These are phyloP conservation scores for Octodon degus DNA, from an alignment of 2,113 vertebrate species.

Conservation along the genomic window DNA sequence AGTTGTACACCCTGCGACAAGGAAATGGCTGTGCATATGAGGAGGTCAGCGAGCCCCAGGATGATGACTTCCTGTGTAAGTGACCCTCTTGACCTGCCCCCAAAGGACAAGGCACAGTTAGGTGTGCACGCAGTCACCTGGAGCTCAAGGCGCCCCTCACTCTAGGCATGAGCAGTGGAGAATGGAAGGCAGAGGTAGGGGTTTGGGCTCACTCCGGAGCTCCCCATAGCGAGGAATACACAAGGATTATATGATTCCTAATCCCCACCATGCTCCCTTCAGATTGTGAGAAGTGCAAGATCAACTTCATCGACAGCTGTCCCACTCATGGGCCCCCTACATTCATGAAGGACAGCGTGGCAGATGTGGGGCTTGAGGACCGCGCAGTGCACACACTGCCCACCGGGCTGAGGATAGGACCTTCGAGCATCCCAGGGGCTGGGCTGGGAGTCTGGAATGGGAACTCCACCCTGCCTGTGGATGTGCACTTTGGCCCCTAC, in stretches of 20 bases:
- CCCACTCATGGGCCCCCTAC: constrained; percentile 81
- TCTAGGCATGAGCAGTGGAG: background rate
- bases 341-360: constrained; percentile 87
- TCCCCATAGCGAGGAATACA: too few relatives aligned
- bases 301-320: constrained; percentile 86
- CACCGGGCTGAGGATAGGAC: constrained; percentile 86
- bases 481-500: constrained; percentile 91
- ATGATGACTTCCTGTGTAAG: too few relatives aligned
- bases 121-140: background rate
- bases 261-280: background rate
- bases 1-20: constrained; percentile 69
- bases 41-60: constrained; percentile 75
- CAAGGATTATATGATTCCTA: too few relatives aligned
- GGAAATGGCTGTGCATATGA: constrained; percentile 58
- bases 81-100: too few relatives aligned
- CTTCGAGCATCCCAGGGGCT: constrained; percentile 87
- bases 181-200: too few relatives aligned
- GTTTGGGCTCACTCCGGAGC: background rate
- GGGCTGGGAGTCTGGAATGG: constrained; percentile 91
- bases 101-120: too few relatives aligned
- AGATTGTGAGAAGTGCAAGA: constrained; percentile 90
- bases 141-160: background rate
- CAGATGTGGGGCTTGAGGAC: constrained; percentile 81
- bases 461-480: constrained; percentile 30
- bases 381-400: constrained; percentile 89